phyloP scores from a whole-genome alignment of 2,888 invertebrate genomes.

The Drosophila diplacantha region DNA sequence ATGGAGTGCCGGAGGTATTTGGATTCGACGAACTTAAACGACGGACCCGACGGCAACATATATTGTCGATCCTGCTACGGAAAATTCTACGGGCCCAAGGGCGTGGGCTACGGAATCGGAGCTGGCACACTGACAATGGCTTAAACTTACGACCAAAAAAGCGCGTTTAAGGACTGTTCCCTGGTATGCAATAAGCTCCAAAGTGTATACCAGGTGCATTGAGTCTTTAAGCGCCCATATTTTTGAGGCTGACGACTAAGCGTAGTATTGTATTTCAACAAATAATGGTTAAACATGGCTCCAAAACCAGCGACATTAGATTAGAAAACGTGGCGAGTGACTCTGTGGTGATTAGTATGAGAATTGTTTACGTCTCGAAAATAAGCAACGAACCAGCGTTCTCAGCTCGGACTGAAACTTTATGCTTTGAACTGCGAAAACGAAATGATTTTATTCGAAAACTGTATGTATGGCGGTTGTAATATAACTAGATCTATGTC shows the following conservation, averaged over 20 bases:
- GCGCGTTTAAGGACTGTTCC: conserved; percentile 14
- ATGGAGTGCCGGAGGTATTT: conserved; percentile 89
- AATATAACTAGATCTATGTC: conserved; percentile 2
- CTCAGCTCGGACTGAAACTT: conserved; percentile 22
- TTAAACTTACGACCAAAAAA: conserved; percentile 77
- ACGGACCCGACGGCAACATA: conserved; percentile 93
- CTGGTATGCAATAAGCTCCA: conserved; percentile 21
- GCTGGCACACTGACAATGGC: conserved; percentile 93
- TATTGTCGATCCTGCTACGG: conserved; percentile 94
- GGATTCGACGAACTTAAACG: conserved; percentile 92
- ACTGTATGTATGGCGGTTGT: conserved; percentile 20
- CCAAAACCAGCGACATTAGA: conserved; percentile 25
- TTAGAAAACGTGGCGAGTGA: conserved; percentile 9
- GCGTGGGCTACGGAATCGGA: conserved; percentile 93
- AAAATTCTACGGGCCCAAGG: conserved; percentile 90
- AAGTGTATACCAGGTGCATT: not conserved
- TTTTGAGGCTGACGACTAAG: conserved; percentile 28
- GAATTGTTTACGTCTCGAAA: conserved; percentile 6
- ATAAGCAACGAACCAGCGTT: conserved; percentile 21
- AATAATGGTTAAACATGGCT: conserved; percentile 12
- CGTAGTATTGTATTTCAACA: conserved; percentile 28
- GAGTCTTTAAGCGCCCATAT: conserved; percentile 23
- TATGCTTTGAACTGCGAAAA: conserved; percentile 12
- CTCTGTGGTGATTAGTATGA: conserved; percentile 22
- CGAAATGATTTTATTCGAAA: conserved; percentile 10